Conservation (phyloP, 2,113 vertebrate species). For the Rhynchopsitta pachyrhyncha region DNA sequence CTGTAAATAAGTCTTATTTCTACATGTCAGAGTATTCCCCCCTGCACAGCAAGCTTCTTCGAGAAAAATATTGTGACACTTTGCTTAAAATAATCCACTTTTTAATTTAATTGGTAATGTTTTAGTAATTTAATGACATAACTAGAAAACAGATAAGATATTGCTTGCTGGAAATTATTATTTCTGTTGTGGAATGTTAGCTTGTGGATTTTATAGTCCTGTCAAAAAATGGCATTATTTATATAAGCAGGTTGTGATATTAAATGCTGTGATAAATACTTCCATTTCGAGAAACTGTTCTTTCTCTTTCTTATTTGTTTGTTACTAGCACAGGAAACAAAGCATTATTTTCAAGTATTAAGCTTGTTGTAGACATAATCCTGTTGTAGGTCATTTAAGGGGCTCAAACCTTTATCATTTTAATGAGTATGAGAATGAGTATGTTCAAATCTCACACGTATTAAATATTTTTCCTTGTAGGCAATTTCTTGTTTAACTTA, state of each 20-base stretch:
- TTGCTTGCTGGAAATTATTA: neutral
- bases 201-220: neutral
- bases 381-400: neutral
- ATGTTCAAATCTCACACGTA: neutral
- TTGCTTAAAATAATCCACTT: neutral
- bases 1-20: neutral
- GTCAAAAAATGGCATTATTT: neutral
- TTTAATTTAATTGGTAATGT: neutral
- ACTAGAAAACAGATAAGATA: neutral
- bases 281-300: neutral
- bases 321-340: neutral
- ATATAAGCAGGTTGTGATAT: neutral
- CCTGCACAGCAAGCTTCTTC: neutral
- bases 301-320: neutral
- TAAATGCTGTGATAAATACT: neutral
- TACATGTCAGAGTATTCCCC: neutral
- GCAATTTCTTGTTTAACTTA: neutral
- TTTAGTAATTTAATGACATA: neutral
- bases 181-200: neutral
- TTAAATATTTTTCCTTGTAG: neutral
- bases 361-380: neutral
- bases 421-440: neutral
- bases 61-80: neutral
- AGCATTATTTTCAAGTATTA: neutral
- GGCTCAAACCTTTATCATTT: neutral